Base-by-base conservation (phyloP, 2,888 invertebrate species). In the Ferrisia virgata region DNA sequence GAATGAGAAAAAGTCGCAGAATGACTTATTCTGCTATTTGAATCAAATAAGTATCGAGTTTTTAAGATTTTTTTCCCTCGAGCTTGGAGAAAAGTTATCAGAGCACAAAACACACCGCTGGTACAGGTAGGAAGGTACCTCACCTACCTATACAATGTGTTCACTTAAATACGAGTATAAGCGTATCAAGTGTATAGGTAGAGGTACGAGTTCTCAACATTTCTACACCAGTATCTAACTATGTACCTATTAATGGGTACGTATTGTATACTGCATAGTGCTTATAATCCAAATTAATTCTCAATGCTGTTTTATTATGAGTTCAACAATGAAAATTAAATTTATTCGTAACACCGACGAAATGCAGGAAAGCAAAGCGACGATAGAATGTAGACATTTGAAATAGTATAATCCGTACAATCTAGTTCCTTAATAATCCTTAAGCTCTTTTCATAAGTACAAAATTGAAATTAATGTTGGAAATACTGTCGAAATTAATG, bases 291-390 rank as follows among this genome's bases (percentile, higher is more conserved):
- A 64, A 64, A 64, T 28, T 64, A 64, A 64, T 28, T 64, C 64
- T 64, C 15, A 64, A 28, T 64, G 64, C 64, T 64, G 64, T 28
- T 64, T 64, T 11, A 28, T 64, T 64, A 64, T 28, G 36, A 36
- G 72, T 76, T 33, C 9, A 36, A 76, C 72, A 76, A 76, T 36
- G 72, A 76, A 76, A 76, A 76, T 76, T n/a, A 76, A 76, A 76
- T 64, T 76, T 36, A 76, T 76, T 76, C 36, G 64, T 64, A 64
- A 64, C 64, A 28, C 28, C 8, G 72, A n/a, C n/a, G n/a, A n/a
- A n/a, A n/a, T n/a, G n/a, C n/a, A n/a, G n/a, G n/a, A n/a, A n/a
- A n/a, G n/a, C n/a, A n/a, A n/a, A n/a, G n/a, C n/a, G n/a, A n/a
- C 18, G 28, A 4, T 33, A 18, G 18, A 36, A 76, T 33, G 72